Evolutionary conservation across 2,797 vertebrate species (phyloP).

Genomic region (Agapornis canus): DNA sequence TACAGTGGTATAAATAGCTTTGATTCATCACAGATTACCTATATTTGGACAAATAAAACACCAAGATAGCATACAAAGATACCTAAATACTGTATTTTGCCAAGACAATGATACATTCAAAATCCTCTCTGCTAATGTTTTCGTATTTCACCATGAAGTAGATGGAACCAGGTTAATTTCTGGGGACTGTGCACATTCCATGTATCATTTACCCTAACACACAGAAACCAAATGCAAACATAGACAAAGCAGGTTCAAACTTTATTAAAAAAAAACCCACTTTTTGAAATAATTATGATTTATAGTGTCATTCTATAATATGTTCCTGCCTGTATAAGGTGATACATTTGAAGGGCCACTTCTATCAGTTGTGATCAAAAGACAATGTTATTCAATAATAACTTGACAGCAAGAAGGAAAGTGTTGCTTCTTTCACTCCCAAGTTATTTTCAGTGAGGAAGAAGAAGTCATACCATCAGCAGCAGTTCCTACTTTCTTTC

Average conservation of each 20-base stretch:
- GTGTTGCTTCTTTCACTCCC: not conserved
- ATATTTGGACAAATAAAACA: not conserved
- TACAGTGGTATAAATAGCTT: not conserved
- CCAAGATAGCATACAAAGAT: not conserved
- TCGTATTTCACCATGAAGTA: not conserved
- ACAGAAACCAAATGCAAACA: not conserved
- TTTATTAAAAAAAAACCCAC: not conserved
- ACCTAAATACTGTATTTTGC: not conserved
- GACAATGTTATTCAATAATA: not conserved
- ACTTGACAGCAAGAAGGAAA: not conserved
- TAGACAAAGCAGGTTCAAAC: not conserved
- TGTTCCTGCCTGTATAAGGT: not conserved
- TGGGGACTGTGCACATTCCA: not conserved
- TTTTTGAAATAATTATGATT: not conserved
- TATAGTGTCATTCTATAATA: not conserved
- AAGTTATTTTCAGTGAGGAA: not conserved
- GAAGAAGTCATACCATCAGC: not conserved
- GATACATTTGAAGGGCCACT: not conserved
- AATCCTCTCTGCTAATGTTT: not conserved
- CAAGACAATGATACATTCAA: not conserved
- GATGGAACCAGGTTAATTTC: not conserved
- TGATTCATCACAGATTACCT: not conserved
- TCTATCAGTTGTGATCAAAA: not conserved
- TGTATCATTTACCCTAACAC: not conserved
- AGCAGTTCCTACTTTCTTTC: not conserved